A percentile compares a stretch with the other conserved stretches of the same genome.
Conservation (phyloP, 2,888 invertebrate species). For the Drosophila koepferae region DNA sequence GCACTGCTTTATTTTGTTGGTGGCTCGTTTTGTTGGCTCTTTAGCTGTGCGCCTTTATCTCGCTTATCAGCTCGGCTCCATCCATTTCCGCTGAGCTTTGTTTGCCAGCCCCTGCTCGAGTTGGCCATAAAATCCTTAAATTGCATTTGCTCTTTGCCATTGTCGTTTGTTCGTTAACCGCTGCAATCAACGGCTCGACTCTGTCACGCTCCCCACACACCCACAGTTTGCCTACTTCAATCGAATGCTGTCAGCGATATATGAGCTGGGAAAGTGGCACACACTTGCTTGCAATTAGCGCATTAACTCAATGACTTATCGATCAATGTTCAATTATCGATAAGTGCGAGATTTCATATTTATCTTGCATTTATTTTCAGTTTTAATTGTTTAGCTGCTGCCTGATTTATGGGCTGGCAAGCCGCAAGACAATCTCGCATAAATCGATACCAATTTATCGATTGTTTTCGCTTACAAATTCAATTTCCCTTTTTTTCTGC, state of each 20-base stretch:
- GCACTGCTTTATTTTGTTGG: constrained; percentile 33
- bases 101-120: constrained; percentile 21
- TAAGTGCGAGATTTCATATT: constrained; percentile 9
- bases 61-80: constrained; percentile 53
- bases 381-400: neutral
- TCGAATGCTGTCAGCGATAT: constrained; percentile 39
- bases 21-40: constrained; percentile 19
- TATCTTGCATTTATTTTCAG: neutral
- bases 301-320: constrained; percentile 18
- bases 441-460: constrained; percentile 52
- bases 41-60: constrained; percentile 51
- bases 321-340: constrained; percentile 18
- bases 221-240: neutral
- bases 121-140: constrained; percentile 12
- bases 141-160: constrained; percentile 25
- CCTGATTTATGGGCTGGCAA: constrained; percentile 6
- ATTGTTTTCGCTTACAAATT: constrained; percentile 48
- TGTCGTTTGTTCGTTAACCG: constrained; percentile 42
- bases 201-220: neutral
- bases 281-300: constrained; percentile 25
- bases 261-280: constrained; percentile 41
- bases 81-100: constrained; percentile 56
- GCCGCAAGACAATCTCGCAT: constrained; percentile 12
- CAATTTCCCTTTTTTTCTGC: constrained; percentile 52
- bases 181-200: constrained; percentile 19